phyloP scores from a whole-genome alignment of 2,888 invertebrate genomes.

The Diploptera punctata region DNA sequence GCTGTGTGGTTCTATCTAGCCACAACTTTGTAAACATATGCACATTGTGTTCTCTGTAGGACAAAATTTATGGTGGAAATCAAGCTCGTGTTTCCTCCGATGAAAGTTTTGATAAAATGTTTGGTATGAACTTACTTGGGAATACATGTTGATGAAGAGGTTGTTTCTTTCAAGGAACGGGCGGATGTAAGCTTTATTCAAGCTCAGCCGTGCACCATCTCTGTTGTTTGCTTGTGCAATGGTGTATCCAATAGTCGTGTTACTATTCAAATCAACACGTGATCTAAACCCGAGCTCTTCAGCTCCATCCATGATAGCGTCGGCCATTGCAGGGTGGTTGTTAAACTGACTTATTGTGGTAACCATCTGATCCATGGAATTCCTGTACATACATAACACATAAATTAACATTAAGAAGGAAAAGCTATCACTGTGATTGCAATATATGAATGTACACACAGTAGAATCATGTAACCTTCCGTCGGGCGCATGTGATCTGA shows the following conservation, averaged over 20 bases:
- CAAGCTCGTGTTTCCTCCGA: too few species aligned
- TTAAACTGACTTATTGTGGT: constrained; percentile 24
- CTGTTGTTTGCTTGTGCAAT: constrained; percentile 31
- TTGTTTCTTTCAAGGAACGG: constrained; percentile 14
- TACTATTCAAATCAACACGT: constrained; percentile 1
- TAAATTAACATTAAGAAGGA: too few species aligned
- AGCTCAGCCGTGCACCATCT: constrained; percentile 30
- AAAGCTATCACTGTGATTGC: too few species aligned
- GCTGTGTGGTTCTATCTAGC: too few species aligned
- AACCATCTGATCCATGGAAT: constrained; percentile 33
- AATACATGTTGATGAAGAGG: constrained; percentile 24
- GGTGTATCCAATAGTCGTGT: constrained; percentile 20
- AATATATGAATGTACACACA: too few species aligned
- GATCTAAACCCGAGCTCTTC: constrained; percentile 14
- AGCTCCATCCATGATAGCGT: constrained; percentile 30
- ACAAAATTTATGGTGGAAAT: too few species aligned
- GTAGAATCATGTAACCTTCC: too few species aligned
- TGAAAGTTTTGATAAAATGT: too few species aligned
- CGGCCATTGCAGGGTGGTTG: constrained; percentile 27
- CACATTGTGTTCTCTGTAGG: too few species aligned
- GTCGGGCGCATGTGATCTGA: too few species aligned
- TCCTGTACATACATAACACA: constrained; percentile 59
- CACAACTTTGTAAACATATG: too few species aligned
- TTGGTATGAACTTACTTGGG: constrained; percentile 10
- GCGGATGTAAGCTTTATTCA: constrained; percentile 14